Percentiles rank a stretch among this genome's conserved stretches.
Conservation (phyloP, 2,888 invertebrate species). For the Carcina quercana region DNA sequence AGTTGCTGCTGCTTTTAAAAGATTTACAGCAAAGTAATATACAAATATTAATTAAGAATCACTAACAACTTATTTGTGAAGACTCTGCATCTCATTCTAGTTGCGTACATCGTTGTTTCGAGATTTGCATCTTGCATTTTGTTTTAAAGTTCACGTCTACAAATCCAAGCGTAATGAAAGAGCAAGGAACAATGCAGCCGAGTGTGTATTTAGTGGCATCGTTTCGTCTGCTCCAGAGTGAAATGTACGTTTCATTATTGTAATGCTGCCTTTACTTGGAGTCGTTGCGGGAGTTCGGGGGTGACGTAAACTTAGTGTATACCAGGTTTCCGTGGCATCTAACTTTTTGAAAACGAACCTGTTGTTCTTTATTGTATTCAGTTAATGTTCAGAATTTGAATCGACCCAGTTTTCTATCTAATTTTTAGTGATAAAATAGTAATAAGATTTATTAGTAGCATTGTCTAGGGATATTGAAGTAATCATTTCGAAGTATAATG, state of each 20-base stretch:
- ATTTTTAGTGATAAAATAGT: not conserved
- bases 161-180: constrained; percentile 11
- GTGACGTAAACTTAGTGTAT: no score
- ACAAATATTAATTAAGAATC: no score
- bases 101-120: no score
- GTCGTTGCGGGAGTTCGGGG: constrained; percentile 17
- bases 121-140: no score
- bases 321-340: no score
- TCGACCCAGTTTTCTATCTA: not conserved
- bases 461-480: not conserved
- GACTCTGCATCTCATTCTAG: no score
- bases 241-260: constrained; percentile 31
- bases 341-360: no score
- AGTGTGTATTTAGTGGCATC: constrained; percentile 21
- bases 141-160: constrained; percentile 1
- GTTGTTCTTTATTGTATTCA: constrained; percentile 25
- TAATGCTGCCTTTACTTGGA: constrained; percentile 30
- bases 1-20: no score
- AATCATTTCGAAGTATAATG: no score
- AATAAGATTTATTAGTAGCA: not conserved
- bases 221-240: constrained; percentile 22
- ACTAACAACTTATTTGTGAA: no score
- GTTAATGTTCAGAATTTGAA: constrained; percentile 11
- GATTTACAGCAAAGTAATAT: no score
- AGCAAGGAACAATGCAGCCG: constrained; percentile 19